A percentile compares a stretch with the other conserved stretches of the same genome.
Evolutionary conservation across 2,797 vertebrate genomes (phyloP).

Genomic region (Sus cebifrons): DNA sequence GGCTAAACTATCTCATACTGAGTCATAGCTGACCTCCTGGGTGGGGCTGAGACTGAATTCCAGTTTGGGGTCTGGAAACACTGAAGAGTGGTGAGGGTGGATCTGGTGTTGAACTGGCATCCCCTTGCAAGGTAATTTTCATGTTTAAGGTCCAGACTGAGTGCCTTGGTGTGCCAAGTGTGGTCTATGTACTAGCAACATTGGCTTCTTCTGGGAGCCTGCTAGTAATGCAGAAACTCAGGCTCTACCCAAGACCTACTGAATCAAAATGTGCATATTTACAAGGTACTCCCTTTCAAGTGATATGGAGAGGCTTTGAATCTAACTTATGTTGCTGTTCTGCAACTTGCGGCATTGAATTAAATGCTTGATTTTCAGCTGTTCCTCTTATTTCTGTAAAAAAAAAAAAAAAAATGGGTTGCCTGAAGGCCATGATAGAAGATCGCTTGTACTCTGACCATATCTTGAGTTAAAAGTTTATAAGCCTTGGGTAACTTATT

Average conservation of each 20-base stretch:
- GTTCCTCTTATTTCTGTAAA: background rate
- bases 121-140: too few species aligned
- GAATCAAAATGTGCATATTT: background rate
- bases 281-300: background rate
- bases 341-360: background rate
- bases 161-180: background rate
- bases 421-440: background rate
- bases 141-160: background rate
- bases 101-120: background rate
- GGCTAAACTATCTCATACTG: background rate
- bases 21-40: background rate
- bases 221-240: background rate
- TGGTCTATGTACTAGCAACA: background rate
- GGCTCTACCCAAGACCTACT: too few species aligned
- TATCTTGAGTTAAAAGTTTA: background rate
- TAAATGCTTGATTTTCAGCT: background rate
- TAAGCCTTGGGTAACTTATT: background rate
- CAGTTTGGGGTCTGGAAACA: background rate
- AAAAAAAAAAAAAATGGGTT: background rate
- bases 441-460: background rate
- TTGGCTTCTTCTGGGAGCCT: too few species aligned
- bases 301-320: background rate
- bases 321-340: background rate
- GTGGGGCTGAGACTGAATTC: background rate
- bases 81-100: background rate